phyloP scores from a whole-genome alignment of 2,888 invertebrate species.

The Drosophila peninsularis region DNA sequence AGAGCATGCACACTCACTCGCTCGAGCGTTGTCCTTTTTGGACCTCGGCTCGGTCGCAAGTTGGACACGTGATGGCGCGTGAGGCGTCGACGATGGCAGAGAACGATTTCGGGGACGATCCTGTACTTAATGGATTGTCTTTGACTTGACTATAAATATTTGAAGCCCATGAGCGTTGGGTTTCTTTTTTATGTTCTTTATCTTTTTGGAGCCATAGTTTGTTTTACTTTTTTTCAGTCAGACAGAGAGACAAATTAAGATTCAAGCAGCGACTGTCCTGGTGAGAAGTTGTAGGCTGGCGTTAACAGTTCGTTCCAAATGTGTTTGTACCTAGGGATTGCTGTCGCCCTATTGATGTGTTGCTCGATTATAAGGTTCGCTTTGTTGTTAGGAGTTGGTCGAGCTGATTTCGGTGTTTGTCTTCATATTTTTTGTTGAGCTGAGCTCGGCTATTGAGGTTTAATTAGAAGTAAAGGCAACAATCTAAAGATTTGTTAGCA shows the following conservation, averaged over 20 bases:
- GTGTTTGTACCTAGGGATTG: constrained; percentile 34
- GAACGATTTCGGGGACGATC: constrained; percentile 40
- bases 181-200: constrained; percentile 13
- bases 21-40: constrained; percentile 60
- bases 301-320: constrained; percentile 61
- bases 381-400: constrained; percentile 33
- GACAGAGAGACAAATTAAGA: constrained; percentile 55
- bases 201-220: constrained; percentile 45
- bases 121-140: constrained; percentile 64
- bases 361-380: constrained; percentile 26
- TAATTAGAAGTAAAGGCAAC: constrained; percentile 32
- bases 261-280: constrained; percentile 32
- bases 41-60: constrained; percentile 49
- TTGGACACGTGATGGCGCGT: constrained; percentile 77
- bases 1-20: constrained; percentile 51
- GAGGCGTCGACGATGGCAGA: constrained; percentile 52
- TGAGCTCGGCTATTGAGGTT: constrained; percentile 38
- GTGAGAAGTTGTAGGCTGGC: constrained; percentile 72
- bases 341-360: constrained; percentile 18
- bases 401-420: constrained; percentile 35
- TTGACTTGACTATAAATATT: constrained; percentile 69
- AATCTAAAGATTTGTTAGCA: constrained; percentile 44
- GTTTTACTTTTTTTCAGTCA: constrained; percentile 18
- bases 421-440: constrained; percentile 25
- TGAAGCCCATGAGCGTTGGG: constrained; percentile 52